Conservation (phyloP, 2,113 vertebrate species). For the Synodontis membranacea region DNA sequence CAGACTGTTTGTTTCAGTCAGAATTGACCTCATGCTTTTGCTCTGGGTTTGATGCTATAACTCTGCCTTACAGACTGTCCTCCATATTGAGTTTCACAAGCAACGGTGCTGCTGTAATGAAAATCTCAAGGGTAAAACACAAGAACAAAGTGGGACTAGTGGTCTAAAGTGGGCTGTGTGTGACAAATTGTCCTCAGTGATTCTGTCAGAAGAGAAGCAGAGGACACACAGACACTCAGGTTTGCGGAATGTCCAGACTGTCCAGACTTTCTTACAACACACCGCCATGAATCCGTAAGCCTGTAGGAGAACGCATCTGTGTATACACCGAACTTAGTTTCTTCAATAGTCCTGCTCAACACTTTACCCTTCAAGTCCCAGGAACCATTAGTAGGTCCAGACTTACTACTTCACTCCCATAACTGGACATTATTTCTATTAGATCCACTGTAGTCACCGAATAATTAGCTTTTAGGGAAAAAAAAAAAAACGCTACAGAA, state of each 20-base stretch:
- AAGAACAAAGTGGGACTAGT: neutral
- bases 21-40: neutral
- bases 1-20: neutral
- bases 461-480: neutral
- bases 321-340: neutral
- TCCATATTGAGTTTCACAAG: neutral
- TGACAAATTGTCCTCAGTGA: conserved; percentile 10
- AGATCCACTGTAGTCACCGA: neutral
- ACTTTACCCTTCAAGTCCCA: neutral
- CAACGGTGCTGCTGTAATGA: neutral
- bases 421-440: neutral
- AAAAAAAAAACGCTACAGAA: neutral
- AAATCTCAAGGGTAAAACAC: neutral
- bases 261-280: neutral
- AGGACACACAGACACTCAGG: neutral
- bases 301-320: neutral
- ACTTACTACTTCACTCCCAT: neutral
- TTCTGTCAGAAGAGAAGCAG: neutral
- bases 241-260: neutral
- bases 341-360: neutral
- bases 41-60: neutral
- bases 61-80: neutral
- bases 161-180: neutral
- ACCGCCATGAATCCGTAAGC: neutral
- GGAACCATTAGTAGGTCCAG: neutral